phyloP scores from a whole-genome alignment of 2,797 vertebrate species.

The Erpetoichthys calabaricus region DNA sequence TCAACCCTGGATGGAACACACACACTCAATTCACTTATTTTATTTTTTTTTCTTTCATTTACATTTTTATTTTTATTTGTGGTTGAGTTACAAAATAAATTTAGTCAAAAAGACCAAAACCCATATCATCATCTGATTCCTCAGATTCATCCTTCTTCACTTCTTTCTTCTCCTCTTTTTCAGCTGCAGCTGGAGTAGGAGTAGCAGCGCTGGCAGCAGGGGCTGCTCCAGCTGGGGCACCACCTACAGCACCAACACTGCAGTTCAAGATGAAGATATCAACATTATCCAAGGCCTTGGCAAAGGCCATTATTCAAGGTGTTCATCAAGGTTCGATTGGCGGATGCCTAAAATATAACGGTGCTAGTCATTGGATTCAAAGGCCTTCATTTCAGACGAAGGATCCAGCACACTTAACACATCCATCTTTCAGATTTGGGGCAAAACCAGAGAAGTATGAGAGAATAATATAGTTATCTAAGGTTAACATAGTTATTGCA shows the following conservation, averaged over 20 bases:
- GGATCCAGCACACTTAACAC: conserved; percentile 75
- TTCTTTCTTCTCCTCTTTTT: conserved; percentile 91
- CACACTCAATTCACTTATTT: too few relatives aligned
- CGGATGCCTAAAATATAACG: conserved; percentile 54
- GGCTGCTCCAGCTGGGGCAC: conserved; percentile 33
- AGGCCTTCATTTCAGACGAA: conserved; percentile 92
- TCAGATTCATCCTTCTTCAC: conserved; percentile 95
- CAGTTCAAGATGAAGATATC: conserved; percentile 90
- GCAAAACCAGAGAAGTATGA: too few relatives aligned
- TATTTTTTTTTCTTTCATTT: too few relatives aligned
- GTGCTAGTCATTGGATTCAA: conserved; percentile 87
- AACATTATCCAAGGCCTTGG: conserved; percentile 56
- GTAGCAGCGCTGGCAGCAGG: conserved; percentile 30
- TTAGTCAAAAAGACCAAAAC: conserved; percentile 97
- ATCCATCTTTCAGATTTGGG: too few relatives aligned
- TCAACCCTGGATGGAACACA: too few relatives aligned
- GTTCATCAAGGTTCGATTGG: conserved; percentile 4
- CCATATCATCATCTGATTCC: conserved; percentile 96
- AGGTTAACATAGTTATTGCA: too few relatives aligned
- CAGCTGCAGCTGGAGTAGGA: conserved; percentile 51
- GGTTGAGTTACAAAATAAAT: conserved; percentile 43
- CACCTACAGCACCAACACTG: conserved; percentile 81
- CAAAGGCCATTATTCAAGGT: conserved; percentile 57
- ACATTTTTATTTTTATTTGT: conserved; percentile 31
- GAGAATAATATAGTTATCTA: too few relatives aligned